Percentiles rank a stretch among this genome's conserved stretches.
These are phyloP conservation scores for Scaptomyza caliginosa DNA, from an alignment of 2,888 invertebrate genomes.

Conservation along the genomic window DNA sequence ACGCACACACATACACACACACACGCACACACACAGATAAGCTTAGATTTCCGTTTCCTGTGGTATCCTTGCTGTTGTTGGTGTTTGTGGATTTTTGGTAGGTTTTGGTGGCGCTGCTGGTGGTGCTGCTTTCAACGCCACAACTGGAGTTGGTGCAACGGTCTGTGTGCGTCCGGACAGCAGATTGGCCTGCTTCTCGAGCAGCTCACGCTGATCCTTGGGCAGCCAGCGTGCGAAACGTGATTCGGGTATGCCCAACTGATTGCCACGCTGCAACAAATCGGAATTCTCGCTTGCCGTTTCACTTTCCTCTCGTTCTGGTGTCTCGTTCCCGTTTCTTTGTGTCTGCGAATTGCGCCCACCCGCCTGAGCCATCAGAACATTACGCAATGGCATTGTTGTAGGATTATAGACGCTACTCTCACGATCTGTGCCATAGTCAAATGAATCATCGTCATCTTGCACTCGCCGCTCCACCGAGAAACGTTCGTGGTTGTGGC, in stretches of 20 bases:
- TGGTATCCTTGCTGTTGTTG: conserved; percentile 59
- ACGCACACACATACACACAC: conserved; percentile 27
- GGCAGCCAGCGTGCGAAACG: conserved; percentile 83
- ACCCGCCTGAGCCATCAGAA: conserved; percentile 73
- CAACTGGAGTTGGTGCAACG: conserved; percentile 15
- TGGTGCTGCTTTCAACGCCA: conserved; percentile 35
- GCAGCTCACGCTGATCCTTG: conserved; percentile 83
- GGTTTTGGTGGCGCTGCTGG: conserved; percentile 22
- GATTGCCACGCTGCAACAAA: conserved; percentile 80
- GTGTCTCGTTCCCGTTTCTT: background rate
- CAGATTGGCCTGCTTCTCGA: conserved; percentile 82
- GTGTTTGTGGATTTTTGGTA: conserved; percentile 12
- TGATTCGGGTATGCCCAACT: conserved; percentile 82
- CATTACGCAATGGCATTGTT: conserved; percentile 78
- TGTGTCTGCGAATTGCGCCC: conserved; percentile 69
- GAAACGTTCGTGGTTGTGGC: conserved; percentile 52
- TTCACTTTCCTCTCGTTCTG: conserved; percentile 3
- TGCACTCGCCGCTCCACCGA: conserved; percentile 68
- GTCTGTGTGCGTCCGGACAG: conserved; percentile 72
- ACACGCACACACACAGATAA: conserved; percentile 23
- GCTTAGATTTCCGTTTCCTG: conserved; percentile 83
- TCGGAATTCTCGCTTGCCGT: conserved; percentile 55
- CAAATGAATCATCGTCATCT: conserved; percentile 82
- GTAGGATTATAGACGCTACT: conserved; percentile 83
- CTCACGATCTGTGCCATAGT: conserved; percentile 82